Conservation (phyloP, 2,888 invertebrate genomes). For the Azorinus chamasolen region DNA sequence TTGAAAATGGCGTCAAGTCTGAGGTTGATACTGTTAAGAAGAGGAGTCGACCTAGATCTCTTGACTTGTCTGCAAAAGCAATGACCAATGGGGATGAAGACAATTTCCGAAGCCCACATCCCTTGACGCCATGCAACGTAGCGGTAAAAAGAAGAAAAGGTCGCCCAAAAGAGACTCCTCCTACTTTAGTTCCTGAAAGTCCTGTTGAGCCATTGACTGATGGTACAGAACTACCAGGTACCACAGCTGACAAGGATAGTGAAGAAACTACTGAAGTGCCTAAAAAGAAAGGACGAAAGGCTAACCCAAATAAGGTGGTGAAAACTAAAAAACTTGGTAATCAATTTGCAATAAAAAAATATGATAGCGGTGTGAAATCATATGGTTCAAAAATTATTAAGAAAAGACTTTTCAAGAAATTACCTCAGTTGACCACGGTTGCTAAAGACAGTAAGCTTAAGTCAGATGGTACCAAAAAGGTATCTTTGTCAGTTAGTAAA, state of each 20-base stretch:
- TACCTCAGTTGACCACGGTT: slow-evolving; percentile 12
- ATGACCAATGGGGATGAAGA: slow-evolving; percentile 58
- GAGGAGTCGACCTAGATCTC: slow-evolving; percentile 59
- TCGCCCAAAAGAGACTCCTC: slow-evolving; percentile 63
- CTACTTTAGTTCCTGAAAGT: slow-evolving; percentile 51
- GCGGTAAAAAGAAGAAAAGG: slow-evolving; percentile 55
- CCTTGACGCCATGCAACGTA: slow-evolving; percentile 57
- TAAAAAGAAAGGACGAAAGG: background rate
- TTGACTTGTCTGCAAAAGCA: slow-evolving; percentile 42
- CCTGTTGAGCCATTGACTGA: slow-evolving; percentile 22
- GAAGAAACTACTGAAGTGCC: background rate
- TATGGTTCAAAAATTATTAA: slow-evolving; percentile 30
- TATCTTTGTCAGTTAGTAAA: too few relatives aligned
- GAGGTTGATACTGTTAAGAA: slow-evolving; percentile 27
- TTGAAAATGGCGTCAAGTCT: background rate
- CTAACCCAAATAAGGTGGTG: background rate
- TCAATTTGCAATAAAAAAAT: slow-evolving; percentile 15
- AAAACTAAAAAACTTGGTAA: background rate
- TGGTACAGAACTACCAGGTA: background rate
- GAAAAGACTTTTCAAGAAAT: background rate
- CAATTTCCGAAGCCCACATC: slow-evolving; percentile 59
- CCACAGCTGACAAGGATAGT: background rate
- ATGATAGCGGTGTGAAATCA: slow-evolving; percentile 12
- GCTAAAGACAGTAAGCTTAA: background rate
- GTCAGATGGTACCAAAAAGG: too few relatives aligned